phyloP scores from a whole-genome alignment of 2,797 vertebrate genomes.

The Philypnodon macrostomus region DNA sequence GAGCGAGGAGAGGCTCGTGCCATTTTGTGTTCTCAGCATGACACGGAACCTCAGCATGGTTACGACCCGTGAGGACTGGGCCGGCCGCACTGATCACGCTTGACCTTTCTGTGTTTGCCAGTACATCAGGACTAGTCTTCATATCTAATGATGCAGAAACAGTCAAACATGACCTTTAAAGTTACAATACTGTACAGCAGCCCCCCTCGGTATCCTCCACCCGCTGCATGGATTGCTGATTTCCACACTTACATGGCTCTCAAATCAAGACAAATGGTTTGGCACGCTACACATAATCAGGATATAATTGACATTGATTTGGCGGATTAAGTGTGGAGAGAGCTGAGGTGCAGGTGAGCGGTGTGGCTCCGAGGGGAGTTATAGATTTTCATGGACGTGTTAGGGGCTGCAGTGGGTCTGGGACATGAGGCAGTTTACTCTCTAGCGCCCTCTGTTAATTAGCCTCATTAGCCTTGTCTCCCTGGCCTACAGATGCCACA shows the following conservation, averaged over 20 bases:
- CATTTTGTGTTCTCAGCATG: conserved; percentile 62
- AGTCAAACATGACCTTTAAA: conserved; percentile 78
- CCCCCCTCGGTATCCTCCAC: conserved; percentile 32
- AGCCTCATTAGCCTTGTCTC: background rate
- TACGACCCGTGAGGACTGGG: conserved; percentile 12
- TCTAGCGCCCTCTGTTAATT: background rate
- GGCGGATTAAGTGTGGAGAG: conserved; percentile 46
- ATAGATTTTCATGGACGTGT: too few relatives aligned
- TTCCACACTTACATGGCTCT: conserved; percentile 50
- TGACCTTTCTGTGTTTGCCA: conserved; percentile 75
- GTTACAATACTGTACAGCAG: conserved; percentile 54
- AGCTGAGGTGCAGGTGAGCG: conserved; percentile 17
- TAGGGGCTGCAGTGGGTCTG: background rate
- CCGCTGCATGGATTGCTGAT: conserved; percentile 44
- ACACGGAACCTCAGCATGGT: conserved; percentile 41
- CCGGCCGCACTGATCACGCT: conserved; percentile 51
- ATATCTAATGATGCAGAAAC: conserved; percentile 76
- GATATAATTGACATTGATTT: conserved; percentile 67
- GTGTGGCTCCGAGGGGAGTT: background rate
- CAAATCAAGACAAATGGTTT: conserved; percentile 63
- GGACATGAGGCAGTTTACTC: background rate
- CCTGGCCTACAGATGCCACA: background rate
- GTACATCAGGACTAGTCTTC: conserved; percentile 75
- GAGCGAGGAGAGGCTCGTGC: conserved; percentile 49
- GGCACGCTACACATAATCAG: conserved; percentile 51